Conservation (phyloP, 2,797 vertebrate genomes). For the Myotis daubentonii region DNA sequence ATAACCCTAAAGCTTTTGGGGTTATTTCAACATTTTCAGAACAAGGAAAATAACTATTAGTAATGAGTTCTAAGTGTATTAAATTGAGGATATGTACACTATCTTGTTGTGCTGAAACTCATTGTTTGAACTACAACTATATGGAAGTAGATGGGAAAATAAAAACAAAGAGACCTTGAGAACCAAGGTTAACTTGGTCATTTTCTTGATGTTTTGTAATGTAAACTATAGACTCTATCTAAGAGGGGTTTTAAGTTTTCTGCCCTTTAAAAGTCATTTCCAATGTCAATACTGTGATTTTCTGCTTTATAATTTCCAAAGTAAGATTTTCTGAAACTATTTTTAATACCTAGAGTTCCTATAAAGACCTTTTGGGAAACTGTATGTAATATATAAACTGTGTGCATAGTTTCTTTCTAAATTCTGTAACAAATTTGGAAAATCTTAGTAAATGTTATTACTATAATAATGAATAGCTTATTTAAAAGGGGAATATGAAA, state of each 20-base stretch:
- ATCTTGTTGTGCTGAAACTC: slow-evolving; percentile 57
- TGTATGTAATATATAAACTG: not conserved
- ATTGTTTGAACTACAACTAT: slow-evolving; percentile 62
- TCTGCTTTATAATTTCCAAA: slow-evolving; percentile 34
- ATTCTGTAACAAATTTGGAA: not conserved
- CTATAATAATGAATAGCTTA: not conserved
- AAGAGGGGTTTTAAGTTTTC: slow-evolving; percentile 61
- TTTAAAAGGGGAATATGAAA: not conserved
- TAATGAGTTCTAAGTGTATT: slow-evolving; percentile 74
- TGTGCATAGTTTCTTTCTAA: not conserved
- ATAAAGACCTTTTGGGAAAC: not conserved
- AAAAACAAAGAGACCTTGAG: slow-evolving; percentile 64
- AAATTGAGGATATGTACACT: slow-evolving; percentile 68
- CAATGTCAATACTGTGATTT: slow-evolving; percentile 52
- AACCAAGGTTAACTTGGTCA: slow-evolving; percentile 68
- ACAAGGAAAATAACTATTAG: slow-evolving; percentile 54
- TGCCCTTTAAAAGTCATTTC: slow-evolving; percentile 61
- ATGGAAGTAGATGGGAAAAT: slow-evolving; percentile 54
- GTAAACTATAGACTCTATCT: slow-evolving; percentile 60
- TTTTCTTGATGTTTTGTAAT: slow-evolving; percentile 60
- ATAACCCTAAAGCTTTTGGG: slow-evolving; percentile 52
- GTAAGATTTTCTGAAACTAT: not conserved
- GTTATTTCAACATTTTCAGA: slow-evolving; percentile 72
- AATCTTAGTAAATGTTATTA: not conserved
- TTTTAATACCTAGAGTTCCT: not conserved